Percentiles rank a stretch among this genome's conserved stretches.
Evolutionary conservation across 2,113 vertebrate species (phyloP).

Genomic region (Apteryx mantelli): DNA sequence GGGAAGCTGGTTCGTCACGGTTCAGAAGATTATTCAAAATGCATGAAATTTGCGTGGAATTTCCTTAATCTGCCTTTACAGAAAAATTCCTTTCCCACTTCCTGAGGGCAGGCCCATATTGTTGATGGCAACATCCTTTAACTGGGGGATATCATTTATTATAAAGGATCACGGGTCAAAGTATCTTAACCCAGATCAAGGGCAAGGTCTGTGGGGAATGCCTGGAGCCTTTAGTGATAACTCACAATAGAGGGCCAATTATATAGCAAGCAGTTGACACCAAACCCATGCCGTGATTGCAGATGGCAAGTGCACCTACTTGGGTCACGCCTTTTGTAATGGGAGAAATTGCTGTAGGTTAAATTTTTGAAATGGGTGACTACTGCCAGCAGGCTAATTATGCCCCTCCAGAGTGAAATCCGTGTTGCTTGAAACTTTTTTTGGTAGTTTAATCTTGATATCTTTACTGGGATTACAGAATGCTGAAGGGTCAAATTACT

Average conservation of each 20-base stretch:
- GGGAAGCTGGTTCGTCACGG: conserved; percentile 46
- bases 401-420: conserved; percentile 4
- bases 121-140: conserved; percentile 68
- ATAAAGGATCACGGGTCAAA: conserved; percentile 66
- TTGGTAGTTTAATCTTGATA: conserved; percentile 59
- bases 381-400: not conserved
- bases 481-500: conserved; percentile 69
- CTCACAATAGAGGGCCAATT: conserved; percentile 65
- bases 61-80: conserved; percentile 69
- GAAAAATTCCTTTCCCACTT: conserved; percentile 64
- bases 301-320: not conserved
- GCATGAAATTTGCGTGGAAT: conserved; percentile 72
- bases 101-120: conserved; percentile 62
- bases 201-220: conserved; percentile 61
- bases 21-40: conserved; percentile 57
- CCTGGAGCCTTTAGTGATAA: conserved; percentile 59
- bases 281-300: not conserved
- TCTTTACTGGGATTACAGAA: conserved; percentile 59
- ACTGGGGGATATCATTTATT: conserved; percentile 70
- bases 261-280: conserved; percentile 29
- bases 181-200: conserved; percentile 71
- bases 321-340: not conserved
- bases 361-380: not conserved
- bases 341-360: conserved; percentile 6
- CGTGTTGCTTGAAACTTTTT: not conserved